Evolutionary conservation across 2,888 invertebrate genomes (phyloP).

Genomic region (Alcis repandata): DNA sequence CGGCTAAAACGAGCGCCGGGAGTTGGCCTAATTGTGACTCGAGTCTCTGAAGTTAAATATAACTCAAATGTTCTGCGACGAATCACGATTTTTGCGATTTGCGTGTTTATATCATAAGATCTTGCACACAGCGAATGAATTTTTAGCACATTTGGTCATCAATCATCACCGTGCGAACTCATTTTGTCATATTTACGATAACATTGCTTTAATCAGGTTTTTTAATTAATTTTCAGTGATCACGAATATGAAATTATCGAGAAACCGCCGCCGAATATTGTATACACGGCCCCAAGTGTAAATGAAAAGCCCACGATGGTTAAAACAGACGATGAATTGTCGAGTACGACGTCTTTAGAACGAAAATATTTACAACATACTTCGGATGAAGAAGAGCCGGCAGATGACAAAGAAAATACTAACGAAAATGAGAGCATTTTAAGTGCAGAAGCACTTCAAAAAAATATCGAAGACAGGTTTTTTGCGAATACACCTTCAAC

Average conservation of each 20-base stretch:
- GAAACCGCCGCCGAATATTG: conserved; percentile 86
- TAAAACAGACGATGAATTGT: conserved; percentile 82
- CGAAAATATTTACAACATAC: conserved; percentile 81
- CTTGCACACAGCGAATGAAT: conserved; percentile 58
- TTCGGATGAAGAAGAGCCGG: conserved; percentile 80
- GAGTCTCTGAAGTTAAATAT: conserved; percentile 79
- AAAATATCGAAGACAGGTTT: conserved; percentile 88
- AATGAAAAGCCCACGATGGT: conserved; percentile 71
- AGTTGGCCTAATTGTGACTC: conserved; percentile 84
- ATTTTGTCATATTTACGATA: background rate
- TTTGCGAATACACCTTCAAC: conserved; percentile 87
- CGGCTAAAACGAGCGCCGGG: conserved; percentile 83
- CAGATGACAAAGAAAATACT: conserved; percentile 69
- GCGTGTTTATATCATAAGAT: conserved; percentile 51
- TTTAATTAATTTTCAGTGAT: conserved; percentile 89
- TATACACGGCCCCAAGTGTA: conserved; percentile 70
- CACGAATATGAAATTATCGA: conserved; percentile 97
- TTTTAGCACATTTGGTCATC: conserved; percentile 27
- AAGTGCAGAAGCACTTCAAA: conserved; percentile 86
- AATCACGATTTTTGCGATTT: conserved; percentile 67
- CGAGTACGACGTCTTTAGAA: conserved; percentile 83
- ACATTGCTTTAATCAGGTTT: background rate
- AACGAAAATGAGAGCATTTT: conserved; percentile 64
- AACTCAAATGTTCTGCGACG: conserved; percentile 71
- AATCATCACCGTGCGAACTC: background rate